A percentile compares a stretch with the other conserved stretches of the same genome.
These are phyloP conservation scores for Gallinago nigripennis DNA, from an alignment of 2,797 vertebrate genomes.

Conservation along the genomic window DNA sequence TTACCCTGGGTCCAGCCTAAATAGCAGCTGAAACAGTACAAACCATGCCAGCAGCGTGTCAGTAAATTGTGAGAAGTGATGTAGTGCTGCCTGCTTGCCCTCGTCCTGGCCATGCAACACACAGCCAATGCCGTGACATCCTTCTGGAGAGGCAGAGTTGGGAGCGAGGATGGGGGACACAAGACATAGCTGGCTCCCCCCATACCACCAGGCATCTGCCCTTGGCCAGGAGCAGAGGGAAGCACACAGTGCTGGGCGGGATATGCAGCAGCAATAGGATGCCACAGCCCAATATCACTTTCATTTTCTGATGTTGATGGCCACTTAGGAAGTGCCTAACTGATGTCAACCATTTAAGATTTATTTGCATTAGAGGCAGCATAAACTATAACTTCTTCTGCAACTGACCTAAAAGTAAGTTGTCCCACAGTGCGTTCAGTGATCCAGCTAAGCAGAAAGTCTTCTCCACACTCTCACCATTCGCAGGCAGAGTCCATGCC, in stretches of 20 bases:
- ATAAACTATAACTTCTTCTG: neutral
- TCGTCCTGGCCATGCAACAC: rapidly evolving
- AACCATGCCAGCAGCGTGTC: rapidly evolving
- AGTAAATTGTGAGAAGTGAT: neutral
- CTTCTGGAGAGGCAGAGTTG: neutral
- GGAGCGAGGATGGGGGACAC: neutral
- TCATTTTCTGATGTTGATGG: neutral
- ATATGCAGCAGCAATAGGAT: neutral
- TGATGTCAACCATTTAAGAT: neutral
- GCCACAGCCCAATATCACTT: neutral
- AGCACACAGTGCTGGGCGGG: rapidly evolving
- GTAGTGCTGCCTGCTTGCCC: neutral
- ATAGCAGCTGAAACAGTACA: neutral
- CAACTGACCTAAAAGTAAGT: neutral
- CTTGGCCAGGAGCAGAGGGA: neutral
- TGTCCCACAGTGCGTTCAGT: rapidly evolving
- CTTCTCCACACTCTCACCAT: neutral
- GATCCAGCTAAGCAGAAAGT: neutral
- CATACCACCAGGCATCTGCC: neutral
- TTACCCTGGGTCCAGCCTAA: neutral
- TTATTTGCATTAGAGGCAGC: neutral
- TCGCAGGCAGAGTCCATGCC: neutral
- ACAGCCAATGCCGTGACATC: rapidly evolving
- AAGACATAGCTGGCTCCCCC: neutral
- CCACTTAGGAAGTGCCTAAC: neutral